Percentiles rank a stretch among this genome's conserved stretches.
Evolutionary conservation across 2,113 vertebrate species (phyloP).

Genomic region (Etheostoma cragini): DNA sequence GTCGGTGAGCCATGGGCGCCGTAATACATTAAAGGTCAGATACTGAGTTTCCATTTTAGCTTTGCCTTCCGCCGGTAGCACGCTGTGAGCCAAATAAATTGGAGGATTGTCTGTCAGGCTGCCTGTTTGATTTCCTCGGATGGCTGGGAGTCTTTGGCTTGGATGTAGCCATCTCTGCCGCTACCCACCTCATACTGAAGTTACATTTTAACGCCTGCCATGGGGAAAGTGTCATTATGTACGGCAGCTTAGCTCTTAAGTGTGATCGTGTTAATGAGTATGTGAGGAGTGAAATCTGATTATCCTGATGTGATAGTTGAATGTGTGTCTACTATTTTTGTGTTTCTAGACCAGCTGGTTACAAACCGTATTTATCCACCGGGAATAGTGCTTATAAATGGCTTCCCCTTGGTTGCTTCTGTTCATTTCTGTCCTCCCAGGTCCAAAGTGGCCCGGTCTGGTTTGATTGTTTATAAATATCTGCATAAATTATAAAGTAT

Average conservation of each 20-base stretch:
- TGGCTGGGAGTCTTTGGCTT: slow-evolving; percentile 37
- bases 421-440: too few relatives aligned
- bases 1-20: slow-evolving; percentile 62
- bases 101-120: slow-evolving; percentile 64
- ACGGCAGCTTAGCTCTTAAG: slow-evolving; percentile 19
- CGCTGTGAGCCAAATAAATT: slow-evolving; percentile 66
- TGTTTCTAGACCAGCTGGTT: neutral
- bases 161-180: slow-evolving; percentile 33
- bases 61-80: slow-evolving; percentile 50
- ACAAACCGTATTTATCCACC: too few relatives aligned
- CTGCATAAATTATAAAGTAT: too few relatives aligned
- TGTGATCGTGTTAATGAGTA: slow-evolving; percentile 21
- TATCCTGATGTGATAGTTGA: neutral
- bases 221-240: slow-evolving; percentile 26
- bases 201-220: slow-evolving; percentile 23
- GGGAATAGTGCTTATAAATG: too few relatives aligned
- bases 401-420: too few relatives aligned
- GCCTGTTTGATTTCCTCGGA: slow-evolving; percentile 64
- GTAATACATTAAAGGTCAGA: slow-evolving; percentile 77
- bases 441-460: too few relatives aligned
- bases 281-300: slow-evolving; percentile 20
- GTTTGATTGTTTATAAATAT: too few relatives aligned
- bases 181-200: neutral
- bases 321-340: neutral
- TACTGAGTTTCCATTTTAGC: slow-evolving; percentile 74